Evolutionary conservation across 2,888 invertebrate species (phyloP), one percentile per base, ranked within the genome.

Genomic region (Endotricha flammealis): DNA sequence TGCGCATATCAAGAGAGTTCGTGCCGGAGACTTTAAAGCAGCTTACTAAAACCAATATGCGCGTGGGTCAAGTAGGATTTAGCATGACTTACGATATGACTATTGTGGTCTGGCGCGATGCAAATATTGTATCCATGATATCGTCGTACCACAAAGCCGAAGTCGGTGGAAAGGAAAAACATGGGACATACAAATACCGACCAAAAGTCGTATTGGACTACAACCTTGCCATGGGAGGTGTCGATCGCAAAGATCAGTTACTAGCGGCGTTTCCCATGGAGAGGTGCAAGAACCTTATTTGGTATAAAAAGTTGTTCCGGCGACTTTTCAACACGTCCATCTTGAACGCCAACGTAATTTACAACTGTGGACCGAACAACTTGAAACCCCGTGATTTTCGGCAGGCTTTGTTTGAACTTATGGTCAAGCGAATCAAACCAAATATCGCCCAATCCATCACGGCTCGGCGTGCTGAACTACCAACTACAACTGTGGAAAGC

Each of bases 151-250:
- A 37, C 17, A 14, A 27, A 9, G 12, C 28, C 5, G 17, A 37
- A 37, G 28, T 32, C 4, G 37, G 32, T 2, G 37, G 20, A 11
- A 31, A 17, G 9, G 29, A 36, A 29, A 29, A 25, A 10, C 7
- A 38, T n/a, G 23, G 14, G 9, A 14, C 13, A 4, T 24, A 24
- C 9, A 25, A 25, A 16, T 32, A 31, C 10, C 12, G 12, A 9
- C 38, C 34, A 8, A 12, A 29, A 7, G 24, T 32, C 9, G 29
- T 38, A 1, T 8, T 30, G 2, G 41, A 41, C 13, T 41, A 41
- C 31, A 41, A 41, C 23, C 1, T 8, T 1, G 4, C 25, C 11
- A 41, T 37, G 37, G 41, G 37, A 2, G 41, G 37, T 9, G 28
- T 37, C 2, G 40, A 36, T 12, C 12, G 23, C 1, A 36, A 40